phyloP scores from a whole-genome alignment of 2,888 invertebrate species.

The Phyto melanocephala region DNA sequence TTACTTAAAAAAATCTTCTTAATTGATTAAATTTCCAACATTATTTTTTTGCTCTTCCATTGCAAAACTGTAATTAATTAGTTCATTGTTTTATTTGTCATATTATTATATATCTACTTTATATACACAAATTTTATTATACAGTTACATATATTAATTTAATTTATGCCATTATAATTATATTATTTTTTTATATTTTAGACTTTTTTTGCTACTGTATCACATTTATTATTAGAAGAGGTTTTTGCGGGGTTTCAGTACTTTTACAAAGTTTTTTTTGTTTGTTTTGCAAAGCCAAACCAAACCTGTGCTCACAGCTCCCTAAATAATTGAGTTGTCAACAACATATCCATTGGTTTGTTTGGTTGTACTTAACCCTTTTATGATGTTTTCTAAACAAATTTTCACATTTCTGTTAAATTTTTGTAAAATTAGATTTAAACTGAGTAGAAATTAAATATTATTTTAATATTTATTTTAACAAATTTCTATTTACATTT shows the following conservation, averaged over 20 bases:
- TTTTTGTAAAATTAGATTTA: slow-evolving; percentile 5
- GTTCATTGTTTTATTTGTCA: slow-evolving; percentile 38
- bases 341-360: slow-evolving; percentile 13
- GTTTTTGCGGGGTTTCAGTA: slow-evolving; percentile 68
- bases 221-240: slow-evolving; percentile 73
- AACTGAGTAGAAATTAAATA: not conserved
- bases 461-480: not conserved
- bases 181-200: slow-evolving; percentile 66
- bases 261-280: not conserved
- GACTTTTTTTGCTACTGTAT: slow-evolving; percentile 71
- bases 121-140: no score
- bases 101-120: slow-evolving; percentile 7
- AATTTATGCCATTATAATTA: no score
- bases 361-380: slow-evolving; percentile 10
- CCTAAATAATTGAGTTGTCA: not conserved
- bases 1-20: slow-evolving; percentile 51
- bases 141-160: no score
- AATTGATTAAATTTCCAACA: no score
- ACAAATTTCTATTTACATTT: not conserved
- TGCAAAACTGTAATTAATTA: slow-evolving; percentile 20
- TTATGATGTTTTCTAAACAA: not conserved
- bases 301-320: slow-evolving; percentile 23
- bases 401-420: not conserved
- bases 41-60: slow-evolving; percentile 9
- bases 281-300: slow-evolving; percentile 25